Evolutionary conservation across 2,797 vertebrate species (phyloP).

Genomic region (Paramormyrops hopkinsi): DNA sequence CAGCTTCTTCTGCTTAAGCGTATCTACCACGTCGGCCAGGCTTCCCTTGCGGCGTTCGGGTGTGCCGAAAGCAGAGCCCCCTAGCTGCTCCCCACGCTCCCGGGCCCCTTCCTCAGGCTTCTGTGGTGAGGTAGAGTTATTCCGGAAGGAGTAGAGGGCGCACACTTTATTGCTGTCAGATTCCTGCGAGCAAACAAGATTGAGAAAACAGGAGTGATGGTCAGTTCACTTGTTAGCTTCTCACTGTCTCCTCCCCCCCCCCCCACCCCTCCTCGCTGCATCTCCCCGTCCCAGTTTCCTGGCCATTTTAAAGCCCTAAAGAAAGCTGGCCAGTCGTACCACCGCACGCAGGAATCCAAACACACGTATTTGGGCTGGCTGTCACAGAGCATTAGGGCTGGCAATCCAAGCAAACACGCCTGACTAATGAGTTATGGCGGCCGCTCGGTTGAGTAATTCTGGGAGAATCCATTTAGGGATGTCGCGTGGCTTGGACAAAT

Average conservation of each 20-base stretch:
- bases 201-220: not conserved
- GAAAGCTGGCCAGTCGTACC: not conserved
- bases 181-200: conserved; percentile 70
- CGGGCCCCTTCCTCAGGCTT: conserved; percentile 83
- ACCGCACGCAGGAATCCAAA: not conserved
- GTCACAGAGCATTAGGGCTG: conserved; percentile 4
- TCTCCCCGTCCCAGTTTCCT: not conserved
- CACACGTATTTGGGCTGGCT: not conserved
- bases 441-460: not conserved
- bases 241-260: not conserved
- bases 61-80: conserved; percentile 78
- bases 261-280: not conserved
- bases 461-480: not conserved
- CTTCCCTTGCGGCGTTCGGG: conserved; percentile 92
- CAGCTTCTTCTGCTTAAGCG: conserved; percentile 92
- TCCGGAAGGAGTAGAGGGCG: conserved; percentile 83
- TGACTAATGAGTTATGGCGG: not conserved
- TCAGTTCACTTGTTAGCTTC: not conserved
- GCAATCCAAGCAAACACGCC: conserved; percentile 9
- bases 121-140: conserved; percentile 89
- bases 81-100: conserved; percentile 75
- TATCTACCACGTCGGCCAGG: conserved; percentile 93
- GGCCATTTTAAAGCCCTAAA: not conserved
- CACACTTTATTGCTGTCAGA: conserved; percentile 84
- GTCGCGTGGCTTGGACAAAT: not conserved